These are phyloP conservation scores for Phodopus roborovskii DNA, from an alignment of 2,113 vertebrate genomes.

Conservation along the genomic window DNA sequence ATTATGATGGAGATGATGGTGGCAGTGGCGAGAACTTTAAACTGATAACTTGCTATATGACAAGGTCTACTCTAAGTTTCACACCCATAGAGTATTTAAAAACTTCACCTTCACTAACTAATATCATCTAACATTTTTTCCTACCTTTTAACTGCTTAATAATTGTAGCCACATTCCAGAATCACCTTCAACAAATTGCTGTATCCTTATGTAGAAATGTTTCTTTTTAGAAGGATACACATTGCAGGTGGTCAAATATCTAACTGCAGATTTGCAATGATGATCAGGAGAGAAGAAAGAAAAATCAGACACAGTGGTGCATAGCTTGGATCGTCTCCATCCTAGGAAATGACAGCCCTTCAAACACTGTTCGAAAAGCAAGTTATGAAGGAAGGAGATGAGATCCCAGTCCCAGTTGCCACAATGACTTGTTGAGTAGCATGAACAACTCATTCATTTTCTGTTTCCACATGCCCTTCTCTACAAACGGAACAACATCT, in stretches of 20 bases:
- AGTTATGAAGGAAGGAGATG: neutral
- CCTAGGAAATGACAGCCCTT: neutral
- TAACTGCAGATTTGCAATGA: neutral
- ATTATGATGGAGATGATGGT: neutral
- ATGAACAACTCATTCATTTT: neutral
- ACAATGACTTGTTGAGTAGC: fast-evolving
- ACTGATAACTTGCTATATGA: neutral
- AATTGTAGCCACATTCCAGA: neutral
- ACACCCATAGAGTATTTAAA: neutral
- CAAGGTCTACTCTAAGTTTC: neutral
- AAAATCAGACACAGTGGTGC: neutral
- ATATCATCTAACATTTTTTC: neutral
- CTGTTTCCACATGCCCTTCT: neutral
- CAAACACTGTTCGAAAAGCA: neutral
- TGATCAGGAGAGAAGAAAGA: neutral
- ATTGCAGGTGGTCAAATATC: neutral
- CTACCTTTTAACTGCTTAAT: neutral
- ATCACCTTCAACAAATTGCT: neutral
- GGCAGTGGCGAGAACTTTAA: neutral
- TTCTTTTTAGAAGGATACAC: neutral
- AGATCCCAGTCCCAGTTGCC: neutral
- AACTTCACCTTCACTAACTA: neutral
- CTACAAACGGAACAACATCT: neutral
- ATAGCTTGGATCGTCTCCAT: neutral
- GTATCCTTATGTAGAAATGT: neutral